These are phyloP conservation scores for Candidula unifasciata DNA, from an alignment of 2,888 invertebrate species.

Conservation along the genomic window DNA sequence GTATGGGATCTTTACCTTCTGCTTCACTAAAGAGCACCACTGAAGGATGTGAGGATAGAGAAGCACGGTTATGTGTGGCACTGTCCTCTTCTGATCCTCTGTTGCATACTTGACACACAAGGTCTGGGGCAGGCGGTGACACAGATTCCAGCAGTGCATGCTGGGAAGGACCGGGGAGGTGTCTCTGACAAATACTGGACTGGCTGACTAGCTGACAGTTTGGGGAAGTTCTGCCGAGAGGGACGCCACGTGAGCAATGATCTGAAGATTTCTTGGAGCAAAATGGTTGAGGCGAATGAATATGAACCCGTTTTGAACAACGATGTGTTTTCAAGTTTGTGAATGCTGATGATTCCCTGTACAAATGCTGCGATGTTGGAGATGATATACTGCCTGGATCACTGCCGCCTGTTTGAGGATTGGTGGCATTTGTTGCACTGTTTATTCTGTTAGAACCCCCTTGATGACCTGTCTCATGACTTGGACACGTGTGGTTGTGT, in stretches of 20 bases:
- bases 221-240: neutral
- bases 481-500: neutral
- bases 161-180: constrained; percentile 22
- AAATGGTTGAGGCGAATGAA: neutral
- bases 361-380: neutral
- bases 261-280: neutral
- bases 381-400: neutral
- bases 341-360: neutral
- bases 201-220: constrained; percentile 26
- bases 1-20: constrained; percentile 54
- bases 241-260: neutral
- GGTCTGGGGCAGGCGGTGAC: neutral
- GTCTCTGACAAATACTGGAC: constrained; percentile 31
- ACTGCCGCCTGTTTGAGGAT: neutral
- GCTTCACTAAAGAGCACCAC: constrained; percentile 61
- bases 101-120: constrained; percentile 49
- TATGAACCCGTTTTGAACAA: neutral
- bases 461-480: neutral
- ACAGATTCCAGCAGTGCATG: neutral
- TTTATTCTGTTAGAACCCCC: neutral
- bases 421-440: neutral
- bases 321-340: neutral
- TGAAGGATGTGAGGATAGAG: constrained; percentile 49
- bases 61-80: neutral
- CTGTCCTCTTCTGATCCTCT: neutral